Conservation (phyloP, 92 coral and sea anemone genomes). For the Galaxea fascicularis region DNA sequence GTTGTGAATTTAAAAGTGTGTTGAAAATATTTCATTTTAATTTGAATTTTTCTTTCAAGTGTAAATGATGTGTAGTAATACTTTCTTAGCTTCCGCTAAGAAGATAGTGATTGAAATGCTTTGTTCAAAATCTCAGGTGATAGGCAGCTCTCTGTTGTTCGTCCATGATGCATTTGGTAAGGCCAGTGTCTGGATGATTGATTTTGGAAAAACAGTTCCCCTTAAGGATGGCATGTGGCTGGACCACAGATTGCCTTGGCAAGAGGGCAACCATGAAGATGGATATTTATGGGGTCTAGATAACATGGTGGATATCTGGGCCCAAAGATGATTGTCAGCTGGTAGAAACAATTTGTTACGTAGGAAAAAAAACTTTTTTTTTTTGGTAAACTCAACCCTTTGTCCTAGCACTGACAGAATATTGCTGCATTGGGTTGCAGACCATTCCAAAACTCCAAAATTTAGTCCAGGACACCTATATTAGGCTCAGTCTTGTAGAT, state of each 20-base stretch:
- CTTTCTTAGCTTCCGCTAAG: too few species aligned
- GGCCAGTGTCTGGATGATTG: slow-evolving; percentile 98
- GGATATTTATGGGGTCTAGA: slow-evolving; percentile 98
- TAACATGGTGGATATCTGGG: slow-evolving; percentile 95
- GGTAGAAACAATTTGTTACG: not conserved
- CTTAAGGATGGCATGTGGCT: slow-evolving; percentile 73
- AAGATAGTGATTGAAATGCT: too few species aligned
- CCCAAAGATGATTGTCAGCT: slow-evolving; percentile 52
- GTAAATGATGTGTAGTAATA: too few species aligned
- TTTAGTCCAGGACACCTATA: not conserved
- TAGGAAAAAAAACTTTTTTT: not conserved
- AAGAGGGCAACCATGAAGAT: slow-evolving; percentile 97
- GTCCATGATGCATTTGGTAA: slow-evolving; percentile 92
- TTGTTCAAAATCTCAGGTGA: slow-evolving; percentile 84
- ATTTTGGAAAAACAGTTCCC: slow-evolving; percentile 93
- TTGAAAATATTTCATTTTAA: too few species aligned
- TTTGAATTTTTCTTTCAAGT: too few species aligned
- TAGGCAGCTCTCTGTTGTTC: slow-evolving; percentile 94
- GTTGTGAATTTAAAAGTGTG: too few species aligned
- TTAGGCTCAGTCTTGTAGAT: not conserved
- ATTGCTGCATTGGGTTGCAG: too few species aligned
- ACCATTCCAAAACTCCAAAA: too few species aligned
- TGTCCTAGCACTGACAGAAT: too few species aligned
- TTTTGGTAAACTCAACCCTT: too few species aligned
- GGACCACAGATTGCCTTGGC: slow-evolving; percentile 87